Evolutionary conservation across 53 echinoderm and acorn worm genomes (phyloP).

Genomic region (Zoroaster sp.): DNA sequence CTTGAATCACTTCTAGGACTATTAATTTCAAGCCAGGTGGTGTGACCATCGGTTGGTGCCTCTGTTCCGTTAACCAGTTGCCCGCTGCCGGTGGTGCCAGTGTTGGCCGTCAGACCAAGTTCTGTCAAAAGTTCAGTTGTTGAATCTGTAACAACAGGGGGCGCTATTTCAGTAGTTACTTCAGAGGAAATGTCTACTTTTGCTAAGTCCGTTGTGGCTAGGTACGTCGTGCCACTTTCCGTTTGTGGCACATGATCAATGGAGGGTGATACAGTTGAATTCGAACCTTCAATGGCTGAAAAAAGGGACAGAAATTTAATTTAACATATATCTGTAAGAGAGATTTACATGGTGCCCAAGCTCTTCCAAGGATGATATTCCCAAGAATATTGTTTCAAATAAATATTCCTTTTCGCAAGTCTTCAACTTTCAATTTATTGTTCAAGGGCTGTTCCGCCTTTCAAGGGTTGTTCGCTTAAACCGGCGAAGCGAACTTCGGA

Average conservation of each 20-base stretch:
- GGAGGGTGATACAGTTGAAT: background rate
- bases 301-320: background rate
- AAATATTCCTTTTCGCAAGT: no score
- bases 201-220: background rate
- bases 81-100: background rate
- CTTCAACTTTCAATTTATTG: no score
- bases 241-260: background rate
- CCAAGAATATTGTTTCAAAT: no score
- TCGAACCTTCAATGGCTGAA: background rate
- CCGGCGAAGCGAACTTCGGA: no score
- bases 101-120: background rate
- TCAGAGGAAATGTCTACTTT: background rate
- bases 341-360: no score
- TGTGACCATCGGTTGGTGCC: background rate
- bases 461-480: no score
- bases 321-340: no score
- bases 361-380: no score
- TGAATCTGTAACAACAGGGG: background rate
- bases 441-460: no score
- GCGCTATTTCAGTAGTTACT: background rate
- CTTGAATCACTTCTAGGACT: background rate
- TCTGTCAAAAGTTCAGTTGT: background rate
- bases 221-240: background rate
- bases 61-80: background rate
- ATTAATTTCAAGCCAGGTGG: background rate